Base-by-base conservation (phyloP, 2,797 vertebrate genomes). In the Gallinago stenura region DNA sequence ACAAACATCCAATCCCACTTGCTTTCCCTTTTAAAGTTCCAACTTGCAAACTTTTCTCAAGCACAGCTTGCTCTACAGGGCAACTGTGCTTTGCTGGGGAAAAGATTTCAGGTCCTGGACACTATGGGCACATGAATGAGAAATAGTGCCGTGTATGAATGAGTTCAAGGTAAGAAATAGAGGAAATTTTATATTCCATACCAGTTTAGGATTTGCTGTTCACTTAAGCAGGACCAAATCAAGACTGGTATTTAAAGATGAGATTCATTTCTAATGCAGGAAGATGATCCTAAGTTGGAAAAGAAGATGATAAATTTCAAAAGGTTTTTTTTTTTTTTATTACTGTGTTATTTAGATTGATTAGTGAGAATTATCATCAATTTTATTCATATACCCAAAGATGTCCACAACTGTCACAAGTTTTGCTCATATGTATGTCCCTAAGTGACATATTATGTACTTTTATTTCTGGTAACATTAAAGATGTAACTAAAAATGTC, bases 1-100 rank as follows among this genome's bases (percentile, higher is more conserved):
- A 30, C 18, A 61, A 61, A 20, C 4, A 9, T 30, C 51, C 88
- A 46, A 83, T 69, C 50, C 46, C 53, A 69, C 50, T 93, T 93
- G 46, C 39, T 93, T 96, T 96, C n/a, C 39, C 41, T 57, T 90
- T 43, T 43, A 71, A 51, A 51, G 15, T 26, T 41, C 65, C 37
- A 87, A 64, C 19, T 68, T 76, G 28, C 24, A 78, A 54, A 78
- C 21, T 57, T 88, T 69, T n/a, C 72, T 84, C 31, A 54, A 77
- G 71, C 28, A 71, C 22, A 65, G 70, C 75, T 91, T 77, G 20
- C 21, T 87, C 41, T 73, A 51, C 25, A 54, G 62, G 41, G 57
- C 70, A 86, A 54, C 20, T 3, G 2, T 71, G 56, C 43, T 61
- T 89, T 51, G 10, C 7, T 73, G 48, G 9, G n/a, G 39, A 89